phyloP scores from a whole-genome alignment of 2,113 vertebrate genomes.

The Oreochromis niloticus region DNA sequence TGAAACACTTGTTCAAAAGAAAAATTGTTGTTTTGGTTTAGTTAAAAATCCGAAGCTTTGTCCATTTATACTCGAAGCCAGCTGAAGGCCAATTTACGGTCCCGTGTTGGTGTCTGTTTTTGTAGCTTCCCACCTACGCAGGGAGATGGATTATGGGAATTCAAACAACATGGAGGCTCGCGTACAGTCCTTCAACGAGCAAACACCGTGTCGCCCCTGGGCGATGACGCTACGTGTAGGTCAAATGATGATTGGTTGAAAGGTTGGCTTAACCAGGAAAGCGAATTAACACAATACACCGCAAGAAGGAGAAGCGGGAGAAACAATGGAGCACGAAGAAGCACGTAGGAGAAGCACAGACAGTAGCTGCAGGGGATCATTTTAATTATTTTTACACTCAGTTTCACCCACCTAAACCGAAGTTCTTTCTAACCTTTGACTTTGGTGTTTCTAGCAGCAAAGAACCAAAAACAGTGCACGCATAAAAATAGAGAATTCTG shows the following conservation, averaged over 20 bases:
- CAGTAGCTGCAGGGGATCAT: neutral
- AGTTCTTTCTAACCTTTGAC: neutral
- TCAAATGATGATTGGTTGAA: neutral
- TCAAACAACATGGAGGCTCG: neutral
- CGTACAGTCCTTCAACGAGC: neutral
- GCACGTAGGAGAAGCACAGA: neutral
- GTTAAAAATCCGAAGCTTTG: neutral
- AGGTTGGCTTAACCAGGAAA: neutral
- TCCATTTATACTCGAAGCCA: neutral
- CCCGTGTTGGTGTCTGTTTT: neutral
- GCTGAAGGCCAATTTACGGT: neutral
- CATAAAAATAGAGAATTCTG: neutral
- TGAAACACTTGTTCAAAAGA: neutral
- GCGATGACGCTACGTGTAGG: neutral
- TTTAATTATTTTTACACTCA: neutral
- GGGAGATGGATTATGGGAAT: neutral
- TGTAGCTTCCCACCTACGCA: neutral
- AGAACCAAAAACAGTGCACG: neutral
- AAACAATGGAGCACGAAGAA: neutral
- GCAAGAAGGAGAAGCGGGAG: neutral
- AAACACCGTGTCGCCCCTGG: neutral
- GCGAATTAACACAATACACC: neutral
- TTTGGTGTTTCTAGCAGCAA: neutral
- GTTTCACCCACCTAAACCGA: neutral
- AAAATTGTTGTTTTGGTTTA: neutral